These are phyloP conservation scores for Ovis aries DNA, from an alignment of 2,113 vertebrate species.

Conservation along the genomic window DNA sequence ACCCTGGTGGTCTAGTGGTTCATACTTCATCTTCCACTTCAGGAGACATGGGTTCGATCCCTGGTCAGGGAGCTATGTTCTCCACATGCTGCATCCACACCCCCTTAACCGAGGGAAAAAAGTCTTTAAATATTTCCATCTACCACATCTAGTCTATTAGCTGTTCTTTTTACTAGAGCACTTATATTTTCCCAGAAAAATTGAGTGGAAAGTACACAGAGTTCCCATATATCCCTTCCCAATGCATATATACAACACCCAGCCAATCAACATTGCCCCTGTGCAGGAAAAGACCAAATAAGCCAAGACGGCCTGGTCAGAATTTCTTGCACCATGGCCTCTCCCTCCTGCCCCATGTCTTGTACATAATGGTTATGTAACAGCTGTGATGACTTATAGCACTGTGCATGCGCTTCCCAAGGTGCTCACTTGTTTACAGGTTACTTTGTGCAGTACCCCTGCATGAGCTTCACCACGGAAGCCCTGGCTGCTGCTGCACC, in stretches of 20 bases:
- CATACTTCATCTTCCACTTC: background rate
- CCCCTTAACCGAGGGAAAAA: background rate
- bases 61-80: background rate
- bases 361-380: background rate
- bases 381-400: background rate
- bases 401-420: background rate
- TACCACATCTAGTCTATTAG: background rate
- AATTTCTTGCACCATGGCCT: background rate
- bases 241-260: background rate
- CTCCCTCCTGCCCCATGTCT: background rate
- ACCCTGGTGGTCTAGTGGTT: background rate
- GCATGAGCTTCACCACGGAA: background rate
- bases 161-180: background rate
- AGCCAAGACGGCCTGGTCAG: background rate
- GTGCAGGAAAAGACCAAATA: background rate
- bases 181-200: background rate
- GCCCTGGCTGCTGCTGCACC: background rate
- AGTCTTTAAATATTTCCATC: background rate
- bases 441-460: background rate
- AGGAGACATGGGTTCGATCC: background rate
- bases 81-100: background rate
- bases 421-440: background rate
- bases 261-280: background rate
- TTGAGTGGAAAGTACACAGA: background rate
- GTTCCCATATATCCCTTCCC: background rate